These are phyloP conservation scores for Apostichopus leukothele DNA, from an alignment of 53 echinoderm and acorn worm species.

Conservation along the genomic window DNA sequence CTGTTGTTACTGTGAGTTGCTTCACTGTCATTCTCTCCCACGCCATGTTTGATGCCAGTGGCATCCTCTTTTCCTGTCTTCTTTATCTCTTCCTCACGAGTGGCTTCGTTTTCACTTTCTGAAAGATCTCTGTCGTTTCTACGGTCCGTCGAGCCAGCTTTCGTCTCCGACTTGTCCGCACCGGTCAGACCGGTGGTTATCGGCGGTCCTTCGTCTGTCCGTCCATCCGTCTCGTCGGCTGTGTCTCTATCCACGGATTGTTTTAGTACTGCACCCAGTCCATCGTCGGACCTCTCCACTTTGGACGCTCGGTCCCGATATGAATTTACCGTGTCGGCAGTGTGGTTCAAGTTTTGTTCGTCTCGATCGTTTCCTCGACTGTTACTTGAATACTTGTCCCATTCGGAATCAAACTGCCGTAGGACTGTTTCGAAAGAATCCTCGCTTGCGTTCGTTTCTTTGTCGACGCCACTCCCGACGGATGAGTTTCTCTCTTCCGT, in stretches of 20 bases:
- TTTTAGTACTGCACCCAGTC: background rate
- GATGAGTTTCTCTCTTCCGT: background rate
- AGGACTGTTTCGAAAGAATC: conserved; percentile 12
- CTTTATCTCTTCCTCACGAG: background rate
- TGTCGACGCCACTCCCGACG: background rate
- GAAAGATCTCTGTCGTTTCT: background rate
- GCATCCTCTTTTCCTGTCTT: background rate
- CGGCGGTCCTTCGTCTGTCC: too few relatives aligned
- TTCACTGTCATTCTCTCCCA: background rate
- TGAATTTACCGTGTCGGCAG: background rate
- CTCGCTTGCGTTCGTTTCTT: background rate
- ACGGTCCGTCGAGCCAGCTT: too few relatives aligned
- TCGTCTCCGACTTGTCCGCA: too few relatives aligned
- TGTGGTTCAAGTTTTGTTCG: background rate
- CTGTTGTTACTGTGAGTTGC: conserved; percentile 23
- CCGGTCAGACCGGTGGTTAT: too few relatives aligned
- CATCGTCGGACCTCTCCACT: background rate
- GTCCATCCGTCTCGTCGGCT: background rate
- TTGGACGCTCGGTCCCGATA: background rate
- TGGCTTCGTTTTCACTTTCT: background rate
- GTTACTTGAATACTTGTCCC: conserved; percentile 7
- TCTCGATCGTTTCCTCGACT: background rate
- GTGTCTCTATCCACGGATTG: background rate
- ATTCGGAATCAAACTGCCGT: conserved; percentile 11
- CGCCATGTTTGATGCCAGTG: background rate